Percentiles rank a stretch among this genome's conserved stretches.
Evolutionary conservation across 1,140 invertebrate genomes (phyloP).

Genomic region (Bombyx mori): DNA sequence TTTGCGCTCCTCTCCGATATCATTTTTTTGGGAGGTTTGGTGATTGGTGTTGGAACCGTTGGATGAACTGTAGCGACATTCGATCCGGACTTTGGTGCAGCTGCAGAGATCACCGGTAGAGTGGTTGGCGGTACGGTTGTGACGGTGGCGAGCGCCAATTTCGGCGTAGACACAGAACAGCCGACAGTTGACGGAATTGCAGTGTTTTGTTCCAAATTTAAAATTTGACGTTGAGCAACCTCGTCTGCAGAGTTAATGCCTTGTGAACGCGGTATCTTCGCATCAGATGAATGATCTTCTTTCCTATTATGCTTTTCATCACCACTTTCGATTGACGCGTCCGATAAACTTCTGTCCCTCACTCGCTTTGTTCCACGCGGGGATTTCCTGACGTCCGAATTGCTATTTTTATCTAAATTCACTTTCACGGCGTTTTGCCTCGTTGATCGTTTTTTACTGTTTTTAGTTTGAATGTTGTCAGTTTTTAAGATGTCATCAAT

Average conservation of each 20-base stretch:
- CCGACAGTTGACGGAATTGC: constrained; percentile 6
- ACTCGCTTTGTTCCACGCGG: constrained; percentile 73
- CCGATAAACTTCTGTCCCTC: constrained; percentile 74
- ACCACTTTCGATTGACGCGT: constrained; percentile 74
- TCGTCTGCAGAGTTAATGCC: constrained; percentile 17
- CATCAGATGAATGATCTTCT: constrained; percentile 31
- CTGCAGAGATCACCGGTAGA: neutral
- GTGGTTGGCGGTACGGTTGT: neutral
- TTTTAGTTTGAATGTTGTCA: constrained; percentile 40
- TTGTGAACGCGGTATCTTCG: constrained; percentile 41
- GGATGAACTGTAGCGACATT: constrained; percentile 2
- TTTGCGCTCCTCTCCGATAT: constrained; percentile 62
- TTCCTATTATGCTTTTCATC: constrained; percentile 70
- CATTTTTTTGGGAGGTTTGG: constrained; percentile 66
- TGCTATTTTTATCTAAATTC: constrained; percentile 37
- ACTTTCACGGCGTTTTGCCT: constrained; percentile 46
- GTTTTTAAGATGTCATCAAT: constrained; percentile 89
- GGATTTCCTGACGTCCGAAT: constrained; percentile 73
- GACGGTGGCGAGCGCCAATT: neutral
- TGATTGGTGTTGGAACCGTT: constrained; percentile 28
- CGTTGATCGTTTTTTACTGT: constrained; percentile 46
- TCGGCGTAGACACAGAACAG: neutral
- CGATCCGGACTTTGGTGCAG: neutral
- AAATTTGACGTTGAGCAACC: no score
- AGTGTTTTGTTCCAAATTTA: neutral